These are phyloP conservation scores for Odontomachus brunneus DNA, from an alignment of 1,140 invertebrate species.

Conservation along the genomic window DNA sequence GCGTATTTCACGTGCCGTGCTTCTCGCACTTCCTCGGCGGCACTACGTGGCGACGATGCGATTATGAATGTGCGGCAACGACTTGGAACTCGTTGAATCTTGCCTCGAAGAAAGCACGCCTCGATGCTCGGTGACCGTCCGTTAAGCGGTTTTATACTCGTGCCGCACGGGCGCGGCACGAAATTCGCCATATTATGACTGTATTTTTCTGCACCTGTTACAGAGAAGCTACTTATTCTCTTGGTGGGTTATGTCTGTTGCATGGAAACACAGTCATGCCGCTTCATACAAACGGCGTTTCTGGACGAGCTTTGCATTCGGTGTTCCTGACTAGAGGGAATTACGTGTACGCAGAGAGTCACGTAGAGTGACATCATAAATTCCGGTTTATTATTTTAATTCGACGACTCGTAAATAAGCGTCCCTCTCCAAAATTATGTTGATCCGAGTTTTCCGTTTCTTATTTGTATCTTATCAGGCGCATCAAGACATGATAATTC, in stretches of 20 bases:
- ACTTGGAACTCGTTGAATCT: conserved; percentile 31
- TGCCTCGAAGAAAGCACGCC: neutral
- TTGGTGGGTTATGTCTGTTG: conserved; percentile 10
- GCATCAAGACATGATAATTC: too few species aligned
- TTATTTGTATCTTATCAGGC: neutral
- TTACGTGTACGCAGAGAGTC: neutral
- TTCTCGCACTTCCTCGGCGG: neutral
- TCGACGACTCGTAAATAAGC: neutral
- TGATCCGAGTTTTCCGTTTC: neutral
- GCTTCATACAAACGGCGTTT: neutral
- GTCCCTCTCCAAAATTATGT: neutral
- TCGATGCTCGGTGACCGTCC: conserved; percentile 45
- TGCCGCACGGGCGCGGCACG: neutral
- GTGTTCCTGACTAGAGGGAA: neutral
- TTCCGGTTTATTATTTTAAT: conserved; percentile 1
- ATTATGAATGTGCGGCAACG: conserved; percentile 45
- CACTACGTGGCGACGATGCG: conserved; percentile 29
- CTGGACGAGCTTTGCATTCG: neutral
- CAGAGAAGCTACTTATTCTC: conserved; percentile 41
- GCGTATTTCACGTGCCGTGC: conserved; percentile 10
- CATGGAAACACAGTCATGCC: conserved; percentile 16
- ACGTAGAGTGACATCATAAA: neutral
- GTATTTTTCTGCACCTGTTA: conserved; percentile 47
- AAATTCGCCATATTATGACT: conserved; percentile 31
- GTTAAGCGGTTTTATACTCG: conserved; percentile 42